Base-by-base conservation (phyloP, 2,888 invertebrate species). In the Andrena marginata region DNA sequence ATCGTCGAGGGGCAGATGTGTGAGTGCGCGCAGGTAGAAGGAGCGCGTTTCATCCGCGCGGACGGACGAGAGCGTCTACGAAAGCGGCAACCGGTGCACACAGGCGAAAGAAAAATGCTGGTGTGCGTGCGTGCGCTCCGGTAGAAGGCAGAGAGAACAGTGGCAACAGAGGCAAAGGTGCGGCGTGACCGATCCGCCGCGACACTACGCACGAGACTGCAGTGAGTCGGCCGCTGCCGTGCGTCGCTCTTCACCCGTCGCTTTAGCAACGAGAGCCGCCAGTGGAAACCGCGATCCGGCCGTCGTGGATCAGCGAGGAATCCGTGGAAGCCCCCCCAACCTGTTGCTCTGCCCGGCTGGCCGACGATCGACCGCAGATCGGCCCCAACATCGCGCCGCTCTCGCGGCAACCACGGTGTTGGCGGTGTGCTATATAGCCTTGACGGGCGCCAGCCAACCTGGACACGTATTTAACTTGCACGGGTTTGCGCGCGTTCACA, bases 361-460 rank as follows among this genome's bases (percentile, higher is more conserved):
- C 54, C 48, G 42, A 59, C 35, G 4, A 35, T 16, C 31, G n/a
- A 31, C n/a, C 60, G 60, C 7, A 10, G 56, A 56, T 62, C 59
- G 64, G 5, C 20, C 2, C 60, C 60, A 54, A 62, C 31, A 49
- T 51, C 69, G 67, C 63, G 59, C 33, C 64, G 35, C 49, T 65
- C 62, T 35, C 10, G 56, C 33, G 62, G 48, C 10, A 23, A 23
- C 48, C 51, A 23, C 33, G 26, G 62, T 42, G 62, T 42, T 8
- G 20, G 20, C 62, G 26, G 70, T 67, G 69, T 77, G 56, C 23
- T 23, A 26, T 51, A 23, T 89, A 92, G 91, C 92, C 92, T 92
- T 92, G 92, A 90, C 88, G 89, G 92, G 91, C 92, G 92, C 91
- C 92, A 92, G 80, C 82, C 56, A 71, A 87, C 85, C 89, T 86